Percentiles rank a stretch among this genome's conserved stretches.
Evolutionary conservation across 2,797 vertebrate genomes (phyloP).

Genomic region (Sitta carolinensis): DNA sequence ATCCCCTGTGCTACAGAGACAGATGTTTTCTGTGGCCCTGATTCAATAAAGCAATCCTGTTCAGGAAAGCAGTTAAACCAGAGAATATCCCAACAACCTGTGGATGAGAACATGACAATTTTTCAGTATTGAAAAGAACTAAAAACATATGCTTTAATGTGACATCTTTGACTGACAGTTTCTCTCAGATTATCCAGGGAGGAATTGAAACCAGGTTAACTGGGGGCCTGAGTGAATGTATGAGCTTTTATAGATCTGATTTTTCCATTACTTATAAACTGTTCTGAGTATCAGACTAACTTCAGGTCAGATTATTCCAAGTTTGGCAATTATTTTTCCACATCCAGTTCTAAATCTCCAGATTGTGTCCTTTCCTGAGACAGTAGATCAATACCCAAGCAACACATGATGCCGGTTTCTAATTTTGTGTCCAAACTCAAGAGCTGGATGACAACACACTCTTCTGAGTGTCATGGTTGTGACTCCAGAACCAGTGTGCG

Average conservation of each 20-base stretch:
- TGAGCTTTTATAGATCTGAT: neutral
- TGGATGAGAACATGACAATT: conserved; percentile 34
- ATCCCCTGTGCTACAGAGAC: conserved; percentile 5
- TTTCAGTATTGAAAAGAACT: conserved; percentile 29
- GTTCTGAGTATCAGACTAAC: neutral
- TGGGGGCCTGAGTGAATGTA: neutral
- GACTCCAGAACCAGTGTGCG: neutral
- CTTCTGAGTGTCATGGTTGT: neutral
- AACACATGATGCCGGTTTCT: neutral
- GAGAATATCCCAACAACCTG: conserved; percentile 40
- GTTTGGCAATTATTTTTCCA: neutral
- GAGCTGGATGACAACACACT: neutral
- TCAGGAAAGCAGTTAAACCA: conserved; percentile 27
- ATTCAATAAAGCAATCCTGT: conserved; percentile 35
- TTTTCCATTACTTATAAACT: conserved; percentile 30
- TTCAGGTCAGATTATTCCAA: neutral
- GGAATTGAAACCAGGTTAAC: conserved; percentile 7
- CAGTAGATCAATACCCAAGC: neutral
- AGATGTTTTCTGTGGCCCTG: conserved; percentile 52
- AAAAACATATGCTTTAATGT: neutral
- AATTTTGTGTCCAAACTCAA: neutral
- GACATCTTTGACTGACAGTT: conserved; percentile 36
- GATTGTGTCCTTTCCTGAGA: neutral
- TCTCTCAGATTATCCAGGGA: conserved; percentile 20
- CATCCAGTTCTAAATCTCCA: neutral